Base-by-base conservation (phyloP, 2,797 vertebrate species). In the Nyctibius grandis region DNA sequence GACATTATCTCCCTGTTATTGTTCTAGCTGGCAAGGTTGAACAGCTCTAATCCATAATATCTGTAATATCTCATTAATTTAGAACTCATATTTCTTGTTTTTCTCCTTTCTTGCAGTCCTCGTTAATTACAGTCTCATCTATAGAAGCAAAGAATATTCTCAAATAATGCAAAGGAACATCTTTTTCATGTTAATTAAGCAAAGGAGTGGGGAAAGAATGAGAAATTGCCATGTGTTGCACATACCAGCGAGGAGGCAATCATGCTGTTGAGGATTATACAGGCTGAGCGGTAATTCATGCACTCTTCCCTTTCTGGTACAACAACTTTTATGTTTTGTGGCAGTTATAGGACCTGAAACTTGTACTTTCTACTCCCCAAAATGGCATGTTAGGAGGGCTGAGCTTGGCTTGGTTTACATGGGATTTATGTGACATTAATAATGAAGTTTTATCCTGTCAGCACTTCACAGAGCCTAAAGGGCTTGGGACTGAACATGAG, bases 41-140 rank as follows among this genome's bases (percentile, higher is more conserved):
- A 78, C 70, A 59, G 33, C 53, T 70, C 56, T 78, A 78, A 78
- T 91, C 33, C 75, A 17, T 82, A 80, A 44, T 72, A 83, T 77
- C 56, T 90, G 44, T 50, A 89, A 68, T 79, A 76, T 68, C 57
- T 88, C 79, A 88, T 85, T 82, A 93, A 75, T 89, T 84, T 91
- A 68, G 63, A 57, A 47, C 17, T 88, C 18, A 1, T 23, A 70
- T 79, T 88, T 78, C 63, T 82, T 79, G 38, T 16, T 85, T 92
- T 91, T 63, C 34, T 78, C 61, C 67, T 82, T 84, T 84, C 44
- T 84, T 47, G 26, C 18, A 42, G 48, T 28, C 51, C 51, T 85
- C 15, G 3, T 81, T 93, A 89, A 84, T 89, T 78, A 53, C 20
- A 63, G 44, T 29, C 26, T 81, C 47, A 69, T 70, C 48, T 69